phyloP scores from a whole-genome alignment of 2,888 invertebrate species.

The Scaptomyza tumidula region DNA sequence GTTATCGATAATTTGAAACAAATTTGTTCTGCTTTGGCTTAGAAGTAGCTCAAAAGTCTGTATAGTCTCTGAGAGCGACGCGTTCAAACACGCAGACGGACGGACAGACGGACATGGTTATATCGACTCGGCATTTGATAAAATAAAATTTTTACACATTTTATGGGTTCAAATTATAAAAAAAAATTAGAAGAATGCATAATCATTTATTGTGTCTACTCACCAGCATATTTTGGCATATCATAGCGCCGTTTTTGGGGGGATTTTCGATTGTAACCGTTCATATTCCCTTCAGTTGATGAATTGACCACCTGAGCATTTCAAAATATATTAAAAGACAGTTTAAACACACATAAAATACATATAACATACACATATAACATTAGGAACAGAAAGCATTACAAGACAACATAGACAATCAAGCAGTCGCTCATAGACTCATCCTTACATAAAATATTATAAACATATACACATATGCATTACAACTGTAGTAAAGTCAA shows the following conservation, averaged over 20 bases:
- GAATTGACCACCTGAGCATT: constrained; percentile 69
- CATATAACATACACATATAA: background rate
- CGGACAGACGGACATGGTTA: too few species aligned
- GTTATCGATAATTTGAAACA: too few species aligned
- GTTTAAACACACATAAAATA: background rate
- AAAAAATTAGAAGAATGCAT: background rate
- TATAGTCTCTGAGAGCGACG: too few species aligned
- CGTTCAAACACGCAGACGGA: too few species aligned
- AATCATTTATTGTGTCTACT: constrained; percentile 16
- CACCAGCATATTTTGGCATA: constrained; percentile 83
- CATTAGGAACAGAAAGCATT: constrained; percentile 22
- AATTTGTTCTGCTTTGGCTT: too few species aligned
- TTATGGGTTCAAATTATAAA: too few species aligned
- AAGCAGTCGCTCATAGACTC: constrained; percentile 21
- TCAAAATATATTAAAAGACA: background rate
- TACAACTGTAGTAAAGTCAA: constrained; percentile 7
- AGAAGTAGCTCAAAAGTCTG: too few species aligned
- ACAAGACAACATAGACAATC: constrained; percentile 47
- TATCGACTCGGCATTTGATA: too few species aligned
- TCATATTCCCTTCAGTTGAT: constrained; percentile 80
- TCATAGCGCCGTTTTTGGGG: constrained; percentile 84
- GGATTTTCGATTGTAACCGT: constrained; percentile 83
- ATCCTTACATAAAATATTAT: constrained; percentile 17
- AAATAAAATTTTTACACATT: too few species aligned
- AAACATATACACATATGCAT: constrained; percentile 24